Evolutionary conservation across 2,888 invertebrate species (phyloP).

Genomic region (Ypsolopha scabrella): DNA sequence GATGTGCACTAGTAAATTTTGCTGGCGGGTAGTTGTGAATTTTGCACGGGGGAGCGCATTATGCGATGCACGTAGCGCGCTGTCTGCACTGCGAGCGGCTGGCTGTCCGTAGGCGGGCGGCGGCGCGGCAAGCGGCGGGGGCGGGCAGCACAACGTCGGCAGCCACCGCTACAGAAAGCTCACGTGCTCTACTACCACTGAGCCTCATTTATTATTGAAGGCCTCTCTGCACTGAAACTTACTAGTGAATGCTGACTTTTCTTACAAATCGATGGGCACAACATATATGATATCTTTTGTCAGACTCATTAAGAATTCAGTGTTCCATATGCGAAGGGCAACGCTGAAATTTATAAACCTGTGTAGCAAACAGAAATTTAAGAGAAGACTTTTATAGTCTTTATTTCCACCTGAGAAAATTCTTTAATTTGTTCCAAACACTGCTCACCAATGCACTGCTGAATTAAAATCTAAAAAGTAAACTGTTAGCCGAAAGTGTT

Average conservation of each 20-base stretch:
- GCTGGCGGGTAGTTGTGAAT: slow-evolving; percentile 63
- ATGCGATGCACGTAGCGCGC: slow-evolving; percentile 62
- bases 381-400: background rate
- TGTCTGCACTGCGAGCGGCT: slow-evolving; percentile 44
- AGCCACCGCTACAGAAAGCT: slow-evolving; percentile 19
- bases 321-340: background rate
- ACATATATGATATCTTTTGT: background rate
- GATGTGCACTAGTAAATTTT: slow-evolving; percentile 60
- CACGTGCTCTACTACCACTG: slow-evolving; percentile 27
- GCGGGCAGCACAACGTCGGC: slow-evolving; percentile 20
- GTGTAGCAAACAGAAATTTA: too few relatives aligned
- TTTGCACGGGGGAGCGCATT: slow-evolving; percentile 59
- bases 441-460: too few relatives aligned
- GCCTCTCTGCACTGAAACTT: slow-evolving; percentile 38
- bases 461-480: too few relatives aligned
- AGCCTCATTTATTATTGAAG: slow-evolving; percentile 60
- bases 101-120: slow-evolving; percentile 17
- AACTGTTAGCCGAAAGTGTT: slow-evolving; percentile 26
- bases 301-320: background rate
- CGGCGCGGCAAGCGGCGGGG: slow-evolving; percentile 17
- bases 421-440: background rate
- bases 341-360: too few relatives aligned
- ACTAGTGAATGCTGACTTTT: slow-evolving; percentile 30
- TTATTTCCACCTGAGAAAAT: background rate
- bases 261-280: slow-evolving; percentile 27